These are phyloP conservation scores for Colostygia pectinataria DNA, from an alignment of 2,888 invertebrate genomes.

Conservation along the genomic window DNA sequence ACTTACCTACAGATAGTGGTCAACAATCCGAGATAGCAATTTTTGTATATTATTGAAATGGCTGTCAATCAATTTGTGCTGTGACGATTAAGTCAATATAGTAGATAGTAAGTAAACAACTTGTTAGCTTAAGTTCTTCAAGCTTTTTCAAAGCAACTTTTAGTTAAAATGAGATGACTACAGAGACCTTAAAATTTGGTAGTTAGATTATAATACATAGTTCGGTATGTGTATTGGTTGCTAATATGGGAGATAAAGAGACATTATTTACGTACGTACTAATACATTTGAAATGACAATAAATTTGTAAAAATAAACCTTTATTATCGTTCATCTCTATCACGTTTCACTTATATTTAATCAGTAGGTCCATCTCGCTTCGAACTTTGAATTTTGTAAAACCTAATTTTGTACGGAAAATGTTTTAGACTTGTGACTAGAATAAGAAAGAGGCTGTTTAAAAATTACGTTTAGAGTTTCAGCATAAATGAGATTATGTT, in stretches of 20 bases:
- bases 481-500: not conserved
- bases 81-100: conserved; percentile 79
- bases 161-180: not conserved
- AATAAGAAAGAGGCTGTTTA: conserved; percentile 44
- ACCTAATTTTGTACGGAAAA: conserved; percentile 52
- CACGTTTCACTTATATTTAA: conserved; percentile 59
- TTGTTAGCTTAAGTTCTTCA: conserved; percentile 64
- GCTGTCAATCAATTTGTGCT: conserved; percentile 67
- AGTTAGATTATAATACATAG: too few relatives aligned
- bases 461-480: conserved; percentile 38
- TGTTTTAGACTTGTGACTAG: conserved; percentile 49
- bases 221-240: not conserved
- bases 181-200: not conserved
- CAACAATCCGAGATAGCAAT: conserved; percentile 14
- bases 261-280: conserved; percentile 35
- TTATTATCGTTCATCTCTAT: conserved; percentile 40
- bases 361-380: conserved; percentile 53
- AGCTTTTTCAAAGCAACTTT: conserved; percentile 42
- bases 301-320: conserved; percentile 40
- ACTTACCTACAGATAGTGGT: too few relatives aligned
- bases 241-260: not conserved
- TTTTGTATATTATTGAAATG: conserved; percentile 37
- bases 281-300: conserved; percentile 63
- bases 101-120: conserved; percentile 54
- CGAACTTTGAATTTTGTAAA: conserved; percentile 49